A percentile compares a stretch with the other conserved stretches of the same genome.
Conservation (phyloP, 1,140 invertebrate genomes). For the Hesperophylax magnus region DNA sequence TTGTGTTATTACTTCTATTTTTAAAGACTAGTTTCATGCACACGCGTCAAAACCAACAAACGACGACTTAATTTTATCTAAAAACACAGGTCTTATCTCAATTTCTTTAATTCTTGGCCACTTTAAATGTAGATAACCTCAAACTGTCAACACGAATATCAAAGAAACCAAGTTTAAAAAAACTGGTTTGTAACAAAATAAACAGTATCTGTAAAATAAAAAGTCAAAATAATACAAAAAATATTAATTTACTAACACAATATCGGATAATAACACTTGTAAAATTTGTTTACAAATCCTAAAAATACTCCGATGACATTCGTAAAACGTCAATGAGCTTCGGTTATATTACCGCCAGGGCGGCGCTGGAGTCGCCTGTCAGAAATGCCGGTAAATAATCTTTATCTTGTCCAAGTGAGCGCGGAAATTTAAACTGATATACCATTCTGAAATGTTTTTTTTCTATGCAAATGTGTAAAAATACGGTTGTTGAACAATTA, state of each 20-base stretch:
- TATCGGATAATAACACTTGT: not conserved
- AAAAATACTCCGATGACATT: constrained; percentile 34
- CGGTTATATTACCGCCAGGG: constrained; percentile 15
- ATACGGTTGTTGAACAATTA: not conserved
- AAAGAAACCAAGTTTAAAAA: not conserved
- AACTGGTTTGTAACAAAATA: not conserved
- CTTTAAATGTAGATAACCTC: constrained; percentile 11
- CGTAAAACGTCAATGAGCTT: constrained; percentile 40
- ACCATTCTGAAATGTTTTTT: not conserved
- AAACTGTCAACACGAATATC: constrained; percentile 23
- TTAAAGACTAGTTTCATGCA: no score
- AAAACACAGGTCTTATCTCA: constrained; percentile 8
- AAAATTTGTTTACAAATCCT: not conserved
- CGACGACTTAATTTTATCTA: not conserved
- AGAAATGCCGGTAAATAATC: not conserved
- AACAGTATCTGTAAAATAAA: not conserved
- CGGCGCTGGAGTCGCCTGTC: not conserved
- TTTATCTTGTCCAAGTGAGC: not conserved
- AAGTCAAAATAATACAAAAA: not conserved
- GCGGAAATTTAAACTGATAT: constrained; percentile 41
- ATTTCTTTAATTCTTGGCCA: not conserved
- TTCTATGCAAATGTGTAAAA: not conserved
- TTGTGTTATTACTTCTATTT: no score
- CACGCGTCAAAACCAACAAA: not conserved
- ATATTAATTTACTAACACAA: no score